Evolutionary conservation across 1,140 invertebrate species (phyloP).

Genomic region (Mamestra configurata): DNA sequence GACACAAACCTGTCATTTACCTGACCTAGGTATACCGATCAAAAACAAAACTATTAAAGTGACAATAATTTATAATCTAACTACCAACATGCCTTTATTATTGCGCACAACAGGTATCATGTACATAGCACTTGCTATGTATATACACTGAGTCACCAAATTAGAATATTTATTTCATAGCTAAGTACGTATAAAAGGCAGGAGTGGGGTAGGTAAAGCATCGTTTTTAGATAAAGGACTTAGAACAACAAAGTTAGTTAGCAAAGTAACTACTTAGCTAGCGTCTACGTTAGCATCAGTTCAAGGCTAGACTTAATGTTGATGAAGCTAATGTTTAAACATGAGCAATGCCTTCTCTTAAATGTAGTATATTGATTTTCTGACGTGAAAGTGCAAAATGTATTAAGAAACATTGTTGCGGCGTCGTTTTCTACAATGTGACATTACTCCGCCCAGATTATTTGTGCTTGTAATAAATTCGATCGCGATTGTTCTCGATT

Average conservation of each 20-base stretch:
- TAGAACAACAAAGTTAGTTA: background rate
- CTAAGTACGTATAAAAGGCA: background rate
- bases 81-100: conserved; percentile 1
- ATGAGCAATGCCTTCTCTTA: conserved; percentile 12
- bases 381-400: conserved; percentile 14
- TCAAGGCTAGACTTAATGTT: conserved; percentile 23
- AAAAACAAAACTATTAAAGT: conserved; percentile 6
- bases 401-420: conserved; percentile 18
- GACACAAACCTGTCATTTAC: background rate
- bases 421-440: conserved; percentile 32
- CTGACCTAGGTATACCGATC: background rate
- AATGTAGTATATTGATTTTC: conserved; percentile 11
- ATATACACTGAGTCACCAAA: conserved; percentile 53
- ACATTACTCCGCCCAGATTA: conserved; percentile 27
- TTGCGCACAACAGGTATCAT: conserved; percentile 44
- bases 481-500: conserved; percentile 2
- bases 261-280: background rate
- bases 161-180: conserved; percentile 60
- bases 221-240: conserved; percentile 5
- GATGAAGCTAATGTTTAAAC: conserved; percentile 14
- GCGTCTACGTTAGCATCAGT: background rate
- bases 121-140: background rate
- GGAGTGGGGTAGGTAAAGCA: background rate
- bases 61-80: conserved; percentile 6
- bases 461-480: conserved; percentile 24